Conservation (phyloP, 2,113 vertebrate species). For the Serinus canaria region DNA sequence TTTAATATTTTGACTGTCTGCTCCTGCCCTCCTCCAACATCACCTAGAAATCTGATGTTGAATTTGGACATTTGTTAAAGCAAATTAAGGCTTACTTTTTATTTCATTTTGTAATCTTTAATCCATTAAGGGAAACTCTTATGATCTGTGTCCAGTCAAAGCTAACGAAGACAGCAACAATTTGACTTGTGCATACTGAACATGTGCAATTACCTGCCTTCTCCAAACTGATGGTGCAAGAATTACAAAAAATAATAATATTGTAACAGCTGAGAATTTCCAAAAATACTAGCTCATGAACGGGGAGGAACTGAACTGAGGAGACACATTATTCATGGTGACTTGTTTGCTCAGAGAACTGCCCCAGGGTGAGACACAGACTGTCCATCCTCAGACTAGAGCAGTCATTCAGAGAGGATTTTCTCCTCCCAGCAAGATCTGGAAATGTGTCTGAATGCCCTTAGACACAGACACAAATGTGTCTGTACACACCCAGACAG, state of each 20-base stretch:
- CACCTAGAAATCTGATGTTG: not conserved
- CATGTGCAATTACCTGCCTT: not conserved
- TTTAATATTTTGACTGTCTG: not conserved
- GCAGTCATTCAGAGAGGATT: not conserved
- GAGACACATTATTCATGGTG: not conserved
- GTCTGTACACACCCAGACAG: not conserved
- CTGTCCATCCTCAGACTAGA: not conserved
- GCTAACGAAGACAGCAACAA: not conserved
- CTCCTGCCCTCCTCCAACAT: not conserved
- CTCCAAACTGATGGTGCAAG: not conserved
- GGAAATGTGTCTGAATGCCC: not conserved
- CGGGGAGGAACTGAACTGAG: not conserved
- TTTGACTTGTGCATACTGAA: not conserved
- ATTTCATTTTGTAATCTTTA: not conserved
- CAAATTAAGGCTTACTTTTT: not conserved
- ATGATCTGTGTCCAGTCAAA: not conserved
- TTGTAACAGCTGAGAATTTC: not conserved
- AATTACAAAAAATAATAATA: not conserved
- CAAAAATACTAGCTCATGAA: not conserved
- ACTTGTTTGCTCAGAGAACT: not conserved
- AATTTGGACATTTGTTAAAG: not conserved
- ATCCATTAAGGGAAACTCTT: not conserved
- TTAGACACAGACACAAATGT: not conserved
- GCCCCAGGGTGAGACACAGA: not conserved
- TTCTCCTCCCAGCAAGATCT: not conserved